Conservation (phyloP, 2,797 vertebrate species). For the Atherinosoma microstoma region DNA sequence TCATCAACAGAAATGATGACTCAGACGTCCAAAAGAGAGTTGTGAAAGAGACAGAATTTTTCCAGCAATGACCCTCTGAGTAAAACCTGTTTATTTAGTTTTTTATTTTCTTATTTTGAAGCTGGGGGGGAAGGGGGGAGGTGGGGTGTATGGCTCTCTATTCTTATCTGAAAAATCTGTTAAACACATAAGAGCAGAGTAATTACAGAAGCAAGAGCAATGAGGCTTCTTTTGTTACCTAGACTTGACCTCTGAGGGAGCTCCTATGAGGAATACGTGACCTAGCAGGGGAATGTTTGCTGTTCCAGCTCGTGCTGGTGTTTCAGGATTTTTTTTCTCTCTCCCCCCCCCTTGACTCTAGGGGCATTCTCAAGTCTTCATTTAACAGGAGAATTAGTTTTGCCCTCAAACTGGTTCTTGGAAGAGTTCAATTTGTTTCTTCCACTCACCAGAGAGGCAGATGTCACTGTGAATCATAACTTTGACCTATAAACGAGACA, state of each 20-base stretch:
- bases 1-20: conserved; percentile 25
- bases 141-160: conserved; percentile 13
- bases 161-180: conserved; percentile 48
- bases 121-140: too few relatives aligned
- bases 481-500: conserved; percentile 54
- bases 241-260: conserved; percentile 62
- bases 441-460: conserved; percentile 30
- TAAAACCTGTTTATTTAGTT: conserved; percentile 4
- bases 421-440: conserved; percentile 25
- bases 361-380: conserved; percentile 35
- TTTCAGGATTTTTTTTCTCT: conserved; percentile 23
- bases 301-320: conserved; percentile 45
- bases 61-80: conserved; percentile 14
- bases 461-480: conserved; percentile 50
- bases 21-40: conserved; percentile 3
- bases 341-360: not conserved
- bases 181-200: conserved; percentile 30
- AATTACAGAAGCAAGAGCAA: conserved; percentile 41
- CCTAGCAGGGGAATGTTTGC: conserved; percentile 60
- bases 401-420: conserved; percentile 32
- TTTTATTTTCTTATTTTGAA: not conserved
- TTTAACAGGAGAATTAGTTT: conserved; percentile 16
- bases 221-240: conserved; percentile 50
- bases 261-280: conserved; percentile 50
- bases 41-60: not conserved